Evolutionary conservation across 2,113 vertebrate species (phyloP), one percentile per base, ranked within the genome.

Genomic region (Meleagris gallopavo): DNA sequence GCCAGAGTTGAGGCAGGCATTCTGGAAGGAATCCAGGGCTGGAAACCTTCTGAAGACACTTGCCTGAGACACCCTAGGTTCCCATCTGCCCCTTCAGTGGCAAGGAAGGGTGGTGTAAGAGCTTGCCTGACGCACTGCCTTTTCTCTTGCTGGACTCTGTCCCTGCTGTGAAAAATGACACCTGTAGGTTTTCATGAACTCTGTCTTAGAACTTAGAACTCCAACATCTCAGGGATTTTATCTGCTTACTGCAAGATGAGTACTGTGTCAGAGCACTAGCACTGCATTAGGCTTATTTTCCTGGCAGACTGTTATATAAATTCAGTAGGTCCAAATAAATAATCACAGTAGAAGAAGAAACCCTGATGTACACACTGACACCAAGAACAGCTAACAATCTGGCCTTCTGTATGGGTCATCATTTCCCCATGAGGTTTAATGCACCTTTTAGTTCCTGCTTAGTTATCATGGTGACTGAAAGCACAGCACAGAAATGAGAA

Each of bases 191-290:
- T 66, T 43, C 25, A 11, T 16, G 13, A 19, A 9, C 16, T 1
- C 1, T 75, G 55, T 15, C 13, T 36, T 57, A 10, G n/a, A n/a
- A n/a, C n/a, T n/a, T n/a, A n/a, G n/a, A n/a, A 4, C 17, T 66
- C 80, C 45, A 38, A 3, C 0, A 0, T 18, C 0, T 0, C 11
- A 64, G n/a, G 41, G 18, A 1, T 80, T 90, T 50, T 76, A 40
- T 9, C 30, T 48, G 36, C 36, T 62, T 0, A 0, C 30, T 70
- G 8, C 12, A 52, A 38, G 58, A 34, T 14, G n/a, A 21, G 36
- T 11, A 32, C 20, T 1, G 10, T 27, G 24, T 45, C 13, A 9
- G 50, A 83, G 57, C 10, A 50, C 32, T 6, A 25, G 21, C 1
- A 38, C 27, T 12, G 11, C 29, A n/a, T 8, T 4, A 2, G 7